Conservation (phyloP, 2,113 vertebrate genomes). For the Spilogale gracilis region DNA sequence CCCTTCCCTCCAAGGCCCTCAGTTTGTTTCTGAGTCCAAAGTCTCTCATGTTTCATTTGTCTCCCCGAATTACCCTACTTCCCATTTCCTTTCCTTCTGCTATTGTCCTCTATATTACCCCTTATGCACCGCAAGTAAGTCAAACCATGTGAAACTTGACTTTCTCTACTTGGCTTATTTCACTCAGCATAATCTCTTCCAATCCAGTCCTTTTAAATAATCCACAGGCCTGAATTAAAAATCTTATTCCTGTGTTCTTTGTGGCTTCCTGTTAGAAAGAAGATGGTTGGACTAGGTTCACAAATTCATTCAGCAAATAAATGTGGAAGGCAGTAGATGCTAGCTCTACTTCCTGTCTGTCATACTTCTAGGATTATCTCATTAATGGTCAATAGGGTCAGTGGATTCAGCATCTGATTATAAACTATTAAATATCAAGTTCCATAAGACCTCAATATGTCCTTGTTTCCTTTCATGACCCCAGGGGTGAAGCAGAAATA, state of each 20-base stretch:
- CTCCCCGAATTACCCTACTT: too few relatives aligned
- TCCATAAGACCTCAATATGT: neutral
- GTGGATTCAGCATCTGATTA: neutral
- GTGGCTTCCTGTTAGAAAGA: neutral
- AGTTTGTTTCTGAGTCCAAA: too few relatives aligned
- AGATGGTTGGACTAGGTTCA: neutral
- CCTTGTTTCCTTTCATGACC: neutral
- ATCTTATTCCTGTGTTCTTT: neutral
- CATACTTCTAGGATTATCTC: neutral
- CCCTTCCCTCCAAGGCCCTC: too few relatives aligned
- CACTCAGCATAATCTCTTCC: too few relatives aligned
- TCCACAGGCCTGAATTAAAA: neutral
- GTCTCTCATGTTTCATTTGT: too few relatives aligned
- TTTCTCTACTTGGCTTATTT: too few relatives aligned
- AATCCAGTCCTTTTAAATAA: neutral
- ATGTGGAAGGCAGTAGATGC: neutral
- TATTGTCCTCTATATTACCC: too few relatives aligned
- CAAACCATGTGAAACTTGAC: too few relatives aligned
- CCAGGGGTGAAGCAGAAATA: neutral
- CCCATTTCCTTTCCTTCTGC: too few relatives aligned
- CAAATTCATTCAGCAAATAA: neutral
- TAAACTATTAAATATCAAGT: neutral
- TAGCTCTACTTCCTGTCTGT: neutral
- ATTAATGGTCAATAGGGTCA: neutral
- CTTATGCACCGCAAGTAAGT: too few relatives aligned